These are phyloP conservation scores for Anhinga anhinga DNA, from an alignment of 2,113 vertebrate genomes.

Conservation along the genomic window DNA sequence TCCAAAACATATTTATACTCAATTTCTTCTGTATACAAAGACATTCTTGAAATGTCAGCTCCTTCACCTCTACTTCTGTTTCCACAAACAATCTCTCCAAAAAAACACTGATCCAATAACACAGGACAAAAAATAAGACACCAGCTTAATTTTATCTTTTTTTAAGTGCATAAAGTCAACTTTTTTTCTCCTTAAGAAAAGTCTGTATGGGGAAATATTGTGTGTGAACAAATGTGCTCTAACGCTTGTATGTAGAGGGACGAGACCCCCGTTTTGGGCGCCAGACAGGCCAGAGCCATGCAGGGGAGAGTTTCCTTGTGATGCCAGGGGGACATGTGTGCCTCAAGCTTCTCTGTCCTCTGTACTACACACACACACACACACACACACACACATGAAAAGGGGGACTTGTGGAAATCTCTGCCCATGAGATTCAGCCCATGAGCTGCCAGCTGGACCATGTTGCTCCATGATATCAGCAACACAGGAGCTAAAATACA, in stretches of 20 bases:
- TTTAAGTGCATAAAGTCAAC: neutral
- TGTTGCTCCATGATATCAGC: neutral
- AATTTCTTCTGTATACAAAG: neutral
- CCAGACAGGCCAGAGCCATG: neutral
- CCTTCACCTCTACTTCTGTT: neutral
- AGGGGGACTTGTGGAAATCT: neutral
- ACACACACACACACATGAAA: neutral
- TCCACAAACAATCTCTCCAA: neutral
- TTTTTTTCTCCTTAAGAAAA: neutral
- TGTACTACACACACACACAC: neutral
- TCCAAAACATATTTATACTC: neutral
- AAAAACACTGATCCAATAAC: neutral
- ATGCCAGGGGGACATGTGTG: fast-evolving
- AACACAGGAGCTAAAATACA: neutral
- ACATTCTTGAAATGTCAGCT: neutral
- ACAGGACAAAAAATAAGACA: neutral
- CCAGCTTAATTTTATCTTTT: neutral
- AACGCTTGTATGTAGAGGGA: neutral
- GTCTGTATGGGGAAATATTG: neutral
- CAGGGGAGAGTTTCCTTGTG: neutral
- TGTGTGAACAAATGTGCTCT: neutral
- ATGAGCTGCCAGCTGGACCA: neutral
- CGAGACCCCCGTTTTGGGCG: neutral
- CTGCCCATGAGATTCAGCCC: neutral
- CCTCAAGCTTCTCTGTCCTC: neutral